Conservation (phyloP, 2,113 vertebrate species). For the Saguinus imperator region DNA sequence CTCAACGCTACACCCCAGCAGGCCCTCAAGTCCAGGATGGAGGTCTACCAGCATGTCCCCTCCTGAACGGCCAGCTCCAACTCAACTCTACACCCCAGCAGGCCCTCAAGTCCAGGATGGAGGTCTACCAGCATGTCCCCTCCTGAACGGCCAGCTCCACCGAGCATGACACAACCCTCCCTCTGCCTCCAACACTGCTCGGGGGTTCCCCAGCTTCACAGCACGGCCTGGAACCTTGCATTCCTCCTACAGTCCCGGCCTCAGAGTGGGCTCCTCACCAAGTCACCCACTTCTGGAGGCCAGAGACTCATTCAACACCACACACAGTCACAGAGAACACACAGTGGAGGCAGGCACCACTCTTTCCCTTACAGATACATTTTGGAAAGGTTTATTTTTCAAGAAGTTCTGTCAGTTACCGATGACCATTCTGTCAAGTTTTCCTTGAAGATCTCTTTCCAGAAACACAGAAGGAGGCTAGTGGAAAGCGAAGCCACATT, state of each 20-base stretch:
- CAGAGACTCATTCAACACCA: rapidly evolving
- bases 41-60: neutral
- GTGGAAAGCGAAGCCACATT: rapidly evolving
- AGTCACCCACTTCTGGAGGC: neutral
- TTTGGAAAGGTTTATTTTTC: neutral
- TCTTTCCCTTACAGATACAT: neutral
- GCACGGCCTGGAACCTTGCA: neutral
- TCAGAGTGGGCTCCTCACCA: neutral
- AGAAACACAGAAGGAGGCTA: neutral
- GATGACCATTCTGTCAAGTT: neutral
- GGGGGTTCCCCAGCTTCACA: rapidly evolving
- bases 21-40: too few species aligned
- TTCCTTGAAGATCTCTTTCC: neutral
- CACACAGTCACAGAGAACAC: too few species aligned
- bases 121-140: neutral
- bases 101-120: neutral
- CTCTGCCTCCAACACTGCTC: rapidly evolving
- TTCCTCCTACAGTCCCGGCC: neutral
- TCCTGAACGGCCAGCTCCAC: neutral
- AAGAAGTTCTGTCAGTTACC: neutral
- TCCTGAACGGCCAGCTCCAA: too few species aligned
- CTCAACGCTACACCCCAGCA: rapidly evolving
- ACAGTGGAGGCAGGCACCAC: neutral
- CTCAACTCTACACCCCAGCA: rapidly evolving
- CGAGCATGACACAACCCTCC: neutral